A percentile compares a stretch with the other conserved stretches of the same genome.
These are phyloP conservation scores for Caenorhabditis remanei DNA, from an alignment of 1,140 invertebrate species.

Conservation along the genomic window DNA sequence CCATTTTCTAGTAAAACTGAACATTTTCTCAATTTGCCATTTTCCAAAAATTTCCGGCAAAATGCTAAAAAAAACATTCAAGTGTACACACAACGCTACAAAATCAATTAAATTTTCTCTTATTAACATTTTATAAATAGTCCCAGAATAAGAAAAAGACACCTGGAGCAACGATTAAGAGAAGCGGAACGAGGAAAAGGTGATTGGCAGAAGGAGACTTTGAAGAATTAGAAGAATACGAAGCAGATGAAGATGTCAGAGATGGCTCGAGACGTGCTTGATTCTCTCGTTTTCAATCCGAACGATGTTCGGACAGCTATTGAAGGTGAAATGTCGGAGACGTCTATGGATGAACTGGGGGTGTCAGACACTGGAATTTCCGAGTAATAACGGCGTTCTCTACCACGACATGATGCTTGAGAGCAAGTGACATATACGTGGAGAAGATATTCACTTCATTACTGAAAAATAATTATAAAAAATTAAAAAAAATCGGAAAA, in stretches of 20 bases:
- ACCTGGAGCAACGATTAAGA: conserved; percentile 47
- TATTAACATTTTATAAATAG: conserved; percentile 11
- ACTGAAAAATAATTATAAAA: too few species aligned
- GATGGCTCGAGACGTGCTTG: conserved; percentile 33
- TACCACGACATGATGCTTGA: conserved; percentile 25
- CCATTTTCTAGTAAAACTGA: too few species aligned
- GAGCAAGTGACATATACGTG: conserved; percentile 61
- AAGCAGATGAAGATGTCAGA: too few species aligned
- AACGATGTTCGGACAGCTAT: conserved; percentile 57
- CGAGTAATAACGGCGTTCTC: conserved; percentile 26
- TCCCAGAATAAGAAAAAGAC: background rate
- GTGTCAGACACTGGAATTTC: background rate
- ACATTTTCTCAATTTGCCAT: too few species aligned
- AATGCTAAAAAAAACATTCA: background rate
- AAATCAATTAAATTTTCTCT: conserved; percentile 2
- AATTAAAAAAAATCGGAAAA: too few species aligned
- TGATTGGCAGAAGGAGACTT: conserved; percentile 23
- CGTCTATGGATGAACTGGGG: background rate
- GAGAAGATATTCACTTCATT: conserved; percentile 70
- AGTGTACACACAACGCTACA: conserved; percentile 12
- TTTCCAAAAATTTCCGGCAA: background rate
- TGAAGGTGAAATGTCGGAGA: background rate
- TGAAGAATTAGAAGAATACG: background rate
- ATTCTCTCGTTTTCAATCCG: conserved; percentile 48
- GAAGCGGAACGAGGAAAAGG: background rate